Evolutionary conservation across 2,113 vertebrate species (phyloP).

Genomic region (Eudyptes chrysolophus): DNA sequence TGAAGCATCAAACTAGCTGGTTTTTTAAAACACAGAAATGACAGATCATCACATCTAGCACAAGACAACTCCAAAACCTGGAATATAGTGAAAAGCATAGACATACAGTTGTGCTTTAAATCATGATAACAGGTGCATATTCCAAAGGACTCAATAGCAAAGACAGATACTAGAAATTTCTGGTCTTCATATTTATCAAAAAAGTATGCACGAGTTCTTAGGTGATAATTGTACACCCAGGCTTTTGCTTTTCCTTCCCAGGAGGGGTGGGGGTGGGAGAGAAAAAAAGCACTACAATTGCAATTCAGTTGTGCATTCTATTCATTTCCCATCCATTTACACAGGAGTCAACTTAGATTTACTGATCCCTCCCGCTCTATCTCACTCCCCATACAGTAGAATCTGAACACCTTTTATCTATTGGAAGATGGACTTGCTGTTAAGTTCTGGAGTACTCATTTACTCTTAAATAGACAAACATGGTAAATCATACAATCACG

Average conservation of each 20-base stretch:
- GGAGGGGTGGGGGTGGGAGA: rapidly evolving
- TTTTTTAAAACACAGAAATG: not conserved
- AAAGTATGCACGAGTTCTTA: not conserved
- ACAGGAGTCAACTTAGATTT: not conserved
- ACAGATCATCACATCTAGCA: not conserved
- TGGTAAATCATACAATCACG: not conserved
- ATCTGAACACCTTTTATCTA: not conserved
- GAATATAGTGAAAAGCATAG: not conserved
- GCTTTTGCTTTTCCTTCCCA: not conserved
- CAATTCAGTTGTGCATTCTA: not conserved
- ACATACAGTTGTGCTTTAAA: not conserved
- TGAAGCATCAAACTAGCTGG: not conserved
- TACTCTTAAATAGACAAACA: not conserved
- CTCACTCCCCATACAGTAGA: not conserved
- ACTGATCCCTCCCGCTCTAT: not conserved
- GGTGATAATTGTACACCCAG: not conserved
- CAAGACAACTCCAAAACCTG: not conserved
- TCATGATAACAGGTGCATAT: not conserved
- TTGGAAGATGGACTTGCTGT: not conserved
- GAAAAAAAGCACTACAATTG: not conserved
- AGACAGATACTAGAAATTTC: not conserved
- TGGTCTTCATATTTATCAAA: not conserved
- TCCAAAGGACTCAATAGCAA: not conserved
- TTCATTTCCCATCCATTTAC: not conserved
- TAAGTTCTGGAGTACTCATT: not conserved